Percentiles rank a stretch among this genome's conserved stretches.
phyloP scores from a whole-genome alignment of 2,888 invertebrate species.

The Aporophyla lueneburgensis region DNA sequence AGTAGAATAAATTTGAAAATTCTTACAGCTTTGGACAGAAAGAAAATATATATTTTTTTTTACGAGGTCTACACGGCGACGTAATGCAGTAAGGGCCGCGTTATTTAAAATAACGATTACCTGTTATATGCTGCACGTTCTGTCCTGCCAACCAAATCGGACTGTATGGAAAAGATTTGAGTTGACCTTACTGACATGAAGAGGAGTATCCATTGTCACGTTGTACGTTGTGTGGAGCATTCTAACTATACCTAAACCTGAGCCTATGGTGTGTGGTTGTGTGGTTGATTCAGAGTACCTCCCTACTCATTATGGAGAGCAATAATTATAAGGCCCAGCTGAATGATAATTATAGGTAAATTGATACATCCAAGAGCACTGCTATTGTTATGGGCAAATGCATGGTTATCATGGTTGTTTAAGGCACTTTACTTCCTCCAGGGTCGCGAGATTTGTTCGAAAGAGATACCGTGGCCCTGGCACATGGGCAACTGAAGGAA shows the following conservation, averaged over 20 bases:
- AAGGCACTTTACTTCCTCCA: too few relatives aligned
- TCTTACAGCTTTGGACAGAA: not conserved
- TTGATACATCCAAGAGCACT: not conserved
- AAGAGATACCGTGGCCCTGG: too few relatives aligned
- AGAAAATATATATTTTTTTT: not conserved
- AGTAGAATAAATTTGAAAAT: not conserved
- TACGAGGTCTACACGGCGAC: not conserved
- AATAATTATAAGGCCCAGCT: not conserved
- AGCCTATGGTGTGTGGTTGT: not conserved
- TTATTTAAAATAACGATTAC: not conserved
- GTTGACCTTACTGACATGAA: not conserved
- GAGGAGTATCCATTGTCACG: not conserved
- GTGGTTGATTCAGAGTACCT: not conserved
- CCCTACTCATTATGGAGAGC: not conserved
- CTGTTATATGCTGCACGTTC: not conserved
- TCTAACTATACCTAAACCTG: not conserved
- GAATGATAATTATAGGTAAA: not conserved
- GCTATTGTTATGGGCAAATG: not conserved
- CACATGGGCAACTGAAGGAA: too few relatives aligned
- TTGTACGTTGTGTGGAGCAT: not conserved
- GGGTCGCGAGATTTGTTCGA: too few relatives aligned
- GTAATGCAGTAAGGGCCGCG: not conserved
- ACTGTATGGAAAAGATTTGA: not conserved
- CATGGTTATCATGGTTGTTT: too few relatives aligned
- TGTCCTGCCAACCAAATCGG: not conserved